Conservation (phyloP, 1,140 invertebrate genomes). For the Aphaenogaster ashmeadi region DNA sequence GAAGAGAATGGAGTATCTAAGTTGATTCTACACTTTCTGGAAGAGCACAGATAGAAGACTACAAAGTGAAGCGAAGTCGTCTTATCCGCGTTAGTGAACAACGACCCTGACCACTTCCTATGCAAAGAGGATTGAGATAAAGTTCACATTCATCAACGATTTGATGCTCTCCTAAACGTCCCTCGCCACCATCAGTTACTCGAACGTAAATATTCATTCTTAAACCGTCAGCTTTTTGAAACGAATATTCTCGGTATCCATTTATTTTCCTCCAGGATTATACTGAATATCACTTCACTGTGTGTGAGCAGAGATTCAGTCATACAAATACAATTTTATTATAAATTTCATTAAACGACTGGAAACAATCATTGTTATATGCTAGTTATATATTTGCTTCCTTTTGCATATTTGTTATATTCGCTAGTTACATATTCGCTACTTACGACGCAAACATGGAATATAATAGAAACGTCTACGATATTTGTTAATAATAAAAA, state of each 20-base stretch:
- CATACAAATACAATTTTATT: background rate
- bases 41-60: slow-evolving; percentile 76
- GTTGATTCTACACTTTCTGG: slow-evolving; percentile 77
- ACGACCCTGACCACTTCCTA: slow-evolving; percentile 76
- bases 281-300: background rate
- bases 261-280: background rate
- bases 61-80: slow-evolving; percentile 76
- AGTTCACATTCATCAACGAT: slow-evolving; percentile 74
- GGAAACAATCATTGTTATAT: background rate
- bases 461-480: background rate
- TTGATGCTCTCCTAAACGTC: slow-evolving; percentile 61
- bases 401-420: background rate
- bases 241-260: background rate
- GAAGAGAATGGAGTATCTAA: slow-evolving; percentile 35
- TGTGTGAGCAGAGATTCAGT: background rate
- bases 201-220: slow-evolving; percentile 21
- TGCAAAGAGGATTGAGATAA: slow-evolving; percentile 78
- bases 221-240: slow-evolving; percentile 28
- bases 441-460: background rate
- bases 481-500: too few species aligned
- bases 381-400: background rate
- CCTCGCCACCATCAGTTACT: slow-evolving; percentile 18
- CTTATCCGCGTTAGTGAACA: slow-evolving; percentile 83
- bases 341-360: background rate
- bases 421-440: background rate